phyloP scores from a whole-genome alignment of 1,140 invertebrate genomes.

The Drosophila busckii region DNA sequence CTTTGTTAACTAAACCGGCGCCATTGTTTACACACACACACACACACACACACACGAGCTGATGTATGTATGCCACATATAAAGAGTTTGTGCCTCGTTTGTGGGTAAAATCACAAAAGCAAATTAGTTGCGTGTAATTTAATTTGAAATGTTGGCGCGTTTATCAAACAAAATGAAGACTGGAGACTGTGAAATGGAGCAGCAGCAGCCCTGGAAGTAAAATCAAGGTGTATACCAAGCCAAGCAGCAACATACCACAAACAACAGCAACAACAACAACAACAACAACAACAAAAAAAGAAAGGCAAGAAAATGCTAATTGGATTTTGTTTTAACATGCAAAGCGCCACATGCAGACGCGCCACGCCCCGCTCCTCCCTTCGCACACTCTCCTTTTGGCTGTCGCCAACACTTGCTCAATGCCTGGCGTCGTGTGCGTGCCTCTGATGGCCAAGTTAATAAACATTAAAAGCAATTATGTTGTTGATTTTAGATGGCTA shows the following conservation, averaged over 20 bases:
- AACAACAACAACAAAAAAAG: constrained; percentile 18
- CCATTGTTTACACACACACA: constrained; percentile 14
- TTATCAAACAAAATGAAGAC: constrained; percentile 76
- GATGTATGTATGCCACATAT: constrained; percentile 10
- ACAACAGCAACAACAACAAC: constrained; percentile 3
- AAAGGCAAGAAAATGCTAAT: constrained; percentile 68
- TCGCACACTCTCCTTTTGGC: background rate
- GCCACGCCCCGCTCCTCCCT: background rate
- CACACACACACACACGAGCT: background rate
- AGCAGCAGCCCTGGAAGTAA: too few species aligned
- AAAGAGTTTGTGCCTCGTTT: too few species aligned
- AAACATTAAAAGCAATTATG: constrained; percentile 74
- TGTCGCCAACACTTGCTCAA: too few species aligned
- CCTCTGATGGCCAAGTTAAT: constrained; percentile 67
- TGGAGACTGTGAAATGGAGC: constrained; percentile 60
- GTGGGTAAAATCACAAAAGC: constrained; percentile 60
- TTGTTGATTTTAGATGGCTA: constrained; percentile 24
- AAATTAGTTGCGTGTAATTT: constrained; percentile 76
- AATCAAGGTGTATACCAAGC: too few species aligned
- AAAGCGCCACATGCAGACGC: constrained; percentile 22
- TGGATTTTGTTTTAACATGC: constrained; percentile 65
- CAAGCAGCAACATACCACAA: constrained; percentile 4
- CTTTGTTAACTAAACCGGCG: constrained; percentile 35
- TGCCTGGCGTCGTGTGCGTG: constrained; percentile 17
- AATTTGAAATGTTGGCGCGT: constrained; percentile 67